These are phyloP conservation scores for Pipistrellus kuhlii DNA, from an alignment of 2,797 vertebrate species.

Conservation along the genomic window DNA sequence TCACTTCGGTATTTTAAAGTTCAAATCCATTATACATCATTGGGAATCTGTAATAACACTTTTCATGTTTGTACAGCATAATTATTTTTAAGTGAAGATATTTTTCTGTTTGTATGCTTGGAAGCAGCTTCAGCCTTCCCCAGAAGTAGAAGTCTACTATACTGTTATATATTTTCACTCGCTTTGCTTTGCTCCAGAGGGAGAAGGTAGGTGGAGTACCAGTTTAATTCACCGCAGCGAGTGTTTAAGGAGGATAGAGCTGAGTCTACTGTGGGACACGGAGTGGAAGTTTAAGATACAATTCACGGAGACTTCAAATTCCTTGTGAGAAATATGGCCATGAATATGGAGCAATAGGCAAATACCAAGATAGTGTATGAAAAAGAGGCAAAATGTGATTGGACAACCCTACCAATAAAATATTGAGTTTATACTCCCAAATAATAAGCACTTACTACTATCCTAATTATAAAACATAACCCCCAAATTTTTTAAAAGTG, in stretches of 20 bases:
- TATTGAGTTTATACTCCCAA: background rate
- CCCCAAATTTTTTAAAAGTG: background rate
- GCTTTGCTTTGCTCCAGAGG: conserved; percentile 32
- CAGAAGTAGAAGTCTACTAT: background rate
- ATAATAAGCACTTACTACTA: background rate
- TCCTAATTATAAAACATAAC: conserved; percentile 21
- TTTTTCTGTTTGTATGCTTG: conserved; percentile 35
- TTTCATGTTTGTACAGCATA: background rate
- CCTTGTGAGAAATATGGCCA: background rate
- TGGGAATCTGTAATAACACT: background rate
- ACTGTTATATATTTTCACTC: background rate
- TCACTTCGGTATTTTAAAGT: conserved; percentile 34
- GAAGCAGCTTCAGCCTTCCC: background rate
- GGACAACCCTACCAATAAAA: background rate
- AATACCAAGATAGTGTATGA: conserved; percentile 12
- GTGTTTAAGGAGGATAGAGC: background rate
- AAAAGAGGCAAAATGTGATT: conserved; percentile 32
- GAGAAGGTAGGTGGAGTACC: background rate
- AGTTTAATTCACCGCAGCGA: conserved; percentile 3
- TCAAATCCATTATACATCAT: background rate
- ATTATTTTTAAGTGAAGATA: conserved; percentile 13
- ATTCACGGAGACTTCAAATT: conserved; percentile 41
- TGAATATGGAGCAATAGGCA: conserved; percentile 11
- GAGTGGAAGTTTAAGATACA: conserved; percentile 45
- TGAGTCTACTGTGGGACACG: background rate